Conservation (phyloP, 2,113 vertebrate genomes). For the Pelodiscus sinensis region DNA sequence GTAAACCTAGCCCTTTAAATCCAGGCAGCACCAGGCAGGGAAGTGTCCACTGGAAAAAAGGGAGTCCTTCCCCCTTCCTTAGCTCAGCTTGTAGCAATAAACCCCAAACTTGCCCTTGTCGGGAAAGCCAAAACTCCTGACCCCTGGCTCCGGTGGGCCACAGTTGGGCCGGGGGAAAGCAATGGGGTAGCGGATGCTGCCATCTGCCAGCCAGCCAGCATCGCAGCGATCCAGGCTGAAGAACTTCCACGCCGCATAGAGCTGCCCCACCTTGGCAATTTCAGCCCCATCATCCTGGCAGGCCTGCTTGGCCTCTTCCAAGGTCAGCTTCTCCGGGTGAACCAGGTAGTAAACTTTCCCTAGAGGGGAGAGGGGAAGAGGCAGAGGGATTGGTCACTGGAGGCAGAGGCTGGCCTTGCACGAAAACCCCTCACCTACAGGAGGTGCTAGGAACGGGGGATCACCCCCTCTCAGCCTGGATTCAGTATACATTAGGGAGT, state of each 20-base stretch:
- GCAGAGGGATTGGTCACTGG: not conserved
- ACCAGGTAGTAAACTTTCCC: slow-evolving; percentile 89
- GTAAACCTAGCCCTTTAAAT: not conserved
- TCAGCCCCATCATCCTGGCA: slow-evolving; percentile 79
- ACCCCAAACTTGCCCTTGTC: slow-evolving; percentile 81
- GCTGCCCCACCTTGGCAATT: slow-evolving; percentile 90
- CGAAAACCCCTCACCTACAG: not conserved
- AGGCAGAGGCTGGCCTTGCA: not conserved
- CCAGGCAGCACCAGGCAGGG: not conserved
- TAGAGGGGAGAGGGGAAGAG: slow-evolving; percentile 51
- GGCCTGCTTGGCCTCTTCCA: slow-evolving; percentile 84
- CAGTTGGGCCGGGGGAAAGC: slow-evolving; percentile 82
- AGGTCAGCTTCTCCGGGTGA: slow-evolving; percentile 75
- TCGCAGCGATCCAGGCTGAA: slow-evolving; percentile 86
- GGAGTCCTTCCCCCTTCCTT: not conserved
- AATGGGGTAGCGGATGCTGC: slow-evolving; percentile 91
- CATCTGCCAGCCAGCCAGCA: slow-evolving; percentile 92
- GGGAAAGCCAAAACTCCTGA: slow-evolving; percentile 89
- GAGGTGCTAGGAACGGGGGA: not conserved
- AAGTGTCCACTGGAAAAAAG: not conserved
- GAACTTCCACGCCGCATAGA: slow-evolving; percentile 91
- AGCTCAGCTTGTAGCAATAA: slow-evolving; percentile 85
- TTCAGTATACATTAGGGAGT: not conserved
- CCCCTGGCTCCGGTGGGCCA: slow-evolving; percentile 82
- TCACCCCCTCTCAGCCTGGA: not conserved